A percentile compares a stretch with the other conserved stretches of the same genome.
Evolutionary conservation across 1,140 invertebrate species (phyloP).

Genomic region (Caenorhabditis inopinata): DNA sequence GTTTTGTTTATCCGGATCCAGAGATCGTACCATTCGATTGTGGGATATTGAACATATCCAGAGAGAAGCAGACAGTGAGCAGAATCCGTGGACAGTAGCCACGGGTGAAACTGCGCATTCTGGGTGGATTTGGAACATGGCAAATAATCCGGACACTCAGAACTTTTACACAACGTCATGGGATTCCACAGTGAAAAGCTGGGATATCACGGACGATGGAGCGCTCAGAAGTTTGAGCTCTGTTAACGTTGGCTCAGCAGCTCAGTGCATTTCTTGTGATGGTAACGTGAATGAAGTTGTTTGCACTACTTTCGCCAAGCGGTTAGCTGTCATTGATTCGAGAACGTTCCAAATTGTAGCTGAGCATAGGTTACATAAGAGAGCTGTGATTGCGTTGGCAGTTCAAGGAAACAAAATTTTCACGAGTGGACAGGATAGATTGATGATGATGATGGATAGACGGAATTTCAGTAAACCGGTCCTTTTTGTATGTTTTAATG

Average conservation of each 20-base stretch:
- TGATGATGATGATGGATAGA: slow-evolving; percentile 9
- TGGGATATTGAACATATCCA: slow-evolving; percentile 38
- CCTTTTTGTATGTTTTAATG: not conserved
- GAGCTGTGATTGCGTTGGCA: not conserved
- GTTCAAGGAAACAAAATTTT: not conserved
- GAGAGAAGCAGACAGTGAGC: not conserved
- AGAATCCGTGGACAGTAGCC: not conserved
- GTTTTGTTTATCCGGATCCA: slow-evolving; percentile 48
- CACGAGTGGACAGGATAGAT: not conserved
- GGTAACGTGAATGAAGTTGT: not conserved
- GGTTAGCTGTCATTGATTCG: not conserved
- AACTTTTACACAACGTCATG: not conserved
- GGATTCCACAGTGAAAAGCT: not conserved
- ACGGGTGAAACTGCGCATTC: not conserved
- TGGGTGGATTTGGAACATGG: slow-evolving; percentile 12
- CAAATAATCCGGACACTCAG: not conserved
- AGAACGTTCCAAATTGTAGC: not conserved
- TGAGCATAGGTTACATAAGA: not conserved
- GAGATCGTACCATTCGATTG: slow-evolving; percentile 50
- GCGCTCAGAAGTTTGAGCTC: not conserved
- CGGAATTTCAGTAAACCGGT: not conserved
- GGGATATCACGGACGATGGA: not conserved
- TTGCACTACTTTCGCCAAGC: not conserved
- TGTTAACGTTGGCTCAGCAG: not conserved
- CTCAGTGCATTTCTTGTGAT: not conserved